Conservation (phyloP, 2,113 vertebrate species). For the Corythaixoides concolor region DNA sequence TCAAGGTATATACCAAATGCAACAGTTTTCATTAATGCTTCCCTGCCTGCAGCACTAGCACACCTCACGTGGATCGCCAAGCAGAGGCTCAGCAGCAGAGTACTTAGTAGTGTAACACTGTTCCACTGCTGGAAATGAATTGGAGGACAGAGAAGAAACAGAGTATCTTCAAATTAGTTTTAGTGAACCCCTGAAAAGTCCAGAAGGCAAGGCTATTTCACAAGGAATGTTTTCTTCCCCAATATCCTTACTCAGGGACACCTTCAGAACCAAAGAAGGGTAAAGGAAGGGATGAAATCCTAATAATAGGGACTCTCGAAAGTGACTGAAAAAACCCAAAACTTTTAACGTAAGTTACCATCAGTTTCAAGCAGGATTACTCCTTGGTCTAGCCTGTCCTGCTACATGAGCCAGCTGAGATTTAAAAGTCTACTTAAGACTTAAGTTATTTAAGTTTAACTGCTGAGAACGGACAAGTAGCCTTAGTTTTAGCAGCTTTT, state of each 20-base stretch:
- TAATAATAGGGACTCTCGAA: not conserved
- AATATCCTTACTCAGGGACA: not conserved
- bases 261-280: not conserved
- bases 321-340: not conserved
- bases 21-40: not conserved
- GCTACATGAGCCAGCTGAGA: not conserved
- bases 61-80: not conserved
- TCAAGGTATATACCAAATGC: not conserved
- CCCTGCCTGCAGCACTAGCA: not conserved
- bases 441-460: not conserved
- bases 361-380: not conserved
- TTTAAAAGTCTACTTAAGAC: not conserved
- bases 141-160: not conserved
- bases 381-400: not conserved
- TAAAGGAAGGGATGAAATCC: not conserved
- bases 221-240: not conserved
- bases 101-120: accelerated
- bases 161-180: not conserved
- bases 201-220: not conserved
- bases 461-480: not conserved
- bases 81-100: not conserved
- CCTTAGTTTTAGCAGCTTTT: not conserved
- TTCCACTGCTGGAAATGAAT: not conserved
- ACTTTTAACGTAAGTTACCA: not conserved
- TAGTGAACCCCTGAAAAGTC: not conserved